Percentiles rank a stretch among this genome's conserved stretches.
phyloP scores from a whole-genome alignment of 1,140 invertebrate species.

The Bombus terrestris region DNA sequence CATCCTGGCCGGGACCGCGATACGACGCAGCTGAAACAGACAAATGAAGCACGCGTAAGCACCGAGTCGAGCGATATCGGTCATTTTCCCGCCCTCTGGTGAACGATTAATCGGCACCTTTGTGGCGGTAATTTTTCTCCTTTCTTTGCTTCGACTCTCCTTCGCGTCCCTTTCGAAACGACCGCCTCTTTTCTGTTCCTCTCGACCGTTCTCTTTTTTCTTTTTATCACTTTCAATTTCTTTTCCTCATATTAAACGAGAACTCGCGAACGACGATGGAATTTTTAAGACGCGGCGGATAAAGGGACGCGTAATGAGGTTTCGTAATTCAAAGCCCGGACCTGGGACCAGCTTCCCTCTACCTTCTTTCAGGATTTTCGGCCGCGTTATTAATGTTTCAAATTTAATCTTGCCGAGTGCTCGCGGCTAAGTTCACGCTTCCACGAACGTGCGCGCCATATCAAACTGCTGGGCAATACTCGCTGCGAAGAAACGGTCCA shows the following conservation, averaged over 20 bases:
- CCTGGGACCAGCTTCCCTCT: too few relatives aligned
- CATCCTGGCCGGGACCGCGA: constrained; percentile 87
- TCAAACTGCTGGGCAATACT: not conserved
- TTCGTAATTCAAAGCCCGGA: too few relatives aligned
- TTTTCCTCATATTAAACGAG: not conserved
- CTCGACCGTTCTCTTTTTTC: too few relatives aligned
- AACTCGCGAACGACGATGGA: not conserved
- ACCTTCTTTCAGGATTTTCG: not conserved
- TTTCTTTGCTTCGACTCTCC: too few relatives aligned
- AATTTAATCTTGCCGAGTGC: constrained; percentile 26
- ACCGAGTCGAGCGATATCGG: not conserved
- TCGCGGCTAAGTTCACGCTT: constrained; percentile 3
- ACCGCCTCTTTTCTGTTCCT: not conserved
- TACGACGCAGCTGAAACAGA: constrained; percentile 87
- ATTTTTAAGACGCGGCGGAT: not conserved
- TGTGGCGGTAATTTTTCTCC: not conserved
- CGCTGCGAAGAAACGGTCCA: not conserved
- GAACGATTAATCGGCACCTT: too few relatives aligned
- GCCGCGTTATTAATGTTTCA: constrained; percentile 25
- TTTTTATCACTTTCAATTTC: too few relatives aligned
- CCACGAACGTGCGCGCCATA: not conserved
- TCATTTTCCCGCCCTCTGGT: not conserved
- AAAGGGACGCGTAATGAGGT: not conserved
- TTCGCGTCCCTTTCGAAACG: too few relatives aligned
- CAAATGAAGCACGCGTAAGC: not conserved